phyloP scores from a whole-genome alignment of 2,888 invertebrate species.

The Agriotes lineatus region DNA sequence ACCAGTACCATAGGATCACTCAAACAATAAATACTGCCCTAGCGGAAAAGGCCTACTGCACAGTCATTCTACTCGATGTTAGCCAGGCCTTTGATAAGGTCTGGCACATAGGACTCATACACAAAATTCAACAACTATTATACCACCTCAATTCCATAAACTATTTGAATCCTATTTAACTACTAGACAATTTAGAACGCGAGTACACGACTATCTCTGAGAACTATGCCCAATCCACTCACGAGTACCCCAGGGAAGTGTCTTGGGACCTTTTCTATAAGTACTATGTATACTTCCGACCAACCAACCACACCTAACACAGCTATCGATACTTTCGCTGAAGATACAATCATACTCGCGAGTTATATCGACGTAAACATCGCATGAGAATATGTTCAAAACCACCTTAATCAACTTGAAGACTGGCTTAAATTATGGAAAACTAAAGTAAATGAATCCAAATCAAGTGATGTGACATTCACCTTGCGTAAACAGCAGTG shows the following conservation, averaged over 20 bases:
- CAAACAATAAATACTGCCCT: not conserved
- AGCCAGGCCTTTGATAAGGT: slow-evolving; percentile 15
- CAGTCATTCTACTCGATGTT: slow-evolving; percentile 1
- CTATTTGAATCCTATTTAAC: slow-evolving; percentile 10
- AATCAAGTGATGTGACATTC: not conserved
- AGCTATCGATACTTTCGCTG: not conserved
- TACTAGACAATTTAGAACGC: slow-evolving; percentile 9
- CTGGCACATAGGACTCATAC: slow-evolving; percentile 5
- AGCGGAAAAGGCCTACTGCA: not conserved
- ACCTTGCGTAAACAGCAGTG: slow-evolving; percentile 3
- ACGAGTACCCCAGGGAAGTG: slow-evolving; percentile 6
- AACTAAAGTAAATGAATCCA: slow-evolving; percentile 14
- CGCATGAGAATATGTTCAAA: not conserved
- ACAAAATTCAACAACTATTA: slow-evolving; percentile 6
- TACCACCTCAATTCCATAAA: slow-evolving; percentile 1
- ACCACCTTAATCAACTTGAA: slow-evolving; percentile 1
- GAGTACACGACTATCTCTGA: not conserved
- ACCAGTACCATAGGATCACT: slow-evolving; percentile 10
- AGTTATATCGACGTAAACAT: slow-evolving; percentile 1
- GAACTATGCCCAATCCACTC: not conserved
- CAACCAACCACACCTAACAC: not conserved
- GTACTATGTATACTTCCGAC: not conserved
- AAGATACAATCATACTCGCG: slow-evolving; percentile 3
- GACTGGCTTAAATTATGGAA: not conserved
- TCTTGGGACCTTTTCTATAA: not conserved